Evolutionary conservation across 2,797 vertebrate genomes (phyloP), one percentile per base, ranked within the genome.

Genomic region (Scolopax bukidnonensis): DNA sequence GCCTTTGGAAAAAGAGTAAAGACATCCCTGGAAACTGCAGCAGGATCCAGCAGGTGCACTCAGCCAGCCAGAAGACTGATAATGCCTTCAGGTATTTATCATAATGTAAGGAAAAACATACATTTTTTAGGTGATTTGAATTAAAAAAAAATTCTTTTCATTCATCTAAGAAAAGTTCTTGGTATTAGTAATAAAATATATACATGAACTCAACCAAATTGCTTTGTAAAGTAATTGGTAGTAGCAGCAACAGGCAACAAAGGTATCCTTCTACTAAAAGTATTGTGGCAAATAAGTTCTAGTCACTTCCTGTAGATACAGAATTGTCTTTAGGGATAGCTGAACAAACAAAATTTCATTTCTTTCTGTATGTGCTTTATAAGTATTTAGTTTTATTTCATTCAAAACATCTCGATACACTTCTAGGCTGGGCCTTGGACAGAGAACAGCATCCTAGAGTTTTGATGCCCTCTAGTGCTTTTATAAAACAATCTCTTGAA

Each of bases 1-100:
- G 98, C 97, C 48, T 99, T 99, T 69, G 94, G 98, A 77, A 97
- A 89, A 92, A 96, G 90, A 97, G 94, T 84, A 48, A 95, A 97
- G 41, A 30, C 67, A 8, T 60, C 80, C 11, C 38, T 87, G 45
- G 30, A 69, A 36, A 47, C 70, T 36, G 7, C 40, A 1, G 33
- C 12, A 51, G 32, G 24, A 48, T 70, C 48, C 10, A 41, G 45
- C 43, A 70, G 89, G 87, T 74, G 30, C n/a, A 24, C 40, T 84
- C 83, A 71, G 3, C 51, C 60, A 48, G 54, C 70, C 63, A 67
- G 47, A 84, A 74, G n/a, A 47, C 56, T 47, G 6, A 36, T 17
- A 45, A 59, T 89, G 16, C 92, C 65, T 95, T 85, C 30, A 98
- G 98, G 98, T 95, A 97, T 92, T 92, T 84, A 87, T 25, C 85